Evolutionary conservation across 2,113 vertebrate species (phyloP).

Genomic region (Brachypteracias leptosomus): DNA sequence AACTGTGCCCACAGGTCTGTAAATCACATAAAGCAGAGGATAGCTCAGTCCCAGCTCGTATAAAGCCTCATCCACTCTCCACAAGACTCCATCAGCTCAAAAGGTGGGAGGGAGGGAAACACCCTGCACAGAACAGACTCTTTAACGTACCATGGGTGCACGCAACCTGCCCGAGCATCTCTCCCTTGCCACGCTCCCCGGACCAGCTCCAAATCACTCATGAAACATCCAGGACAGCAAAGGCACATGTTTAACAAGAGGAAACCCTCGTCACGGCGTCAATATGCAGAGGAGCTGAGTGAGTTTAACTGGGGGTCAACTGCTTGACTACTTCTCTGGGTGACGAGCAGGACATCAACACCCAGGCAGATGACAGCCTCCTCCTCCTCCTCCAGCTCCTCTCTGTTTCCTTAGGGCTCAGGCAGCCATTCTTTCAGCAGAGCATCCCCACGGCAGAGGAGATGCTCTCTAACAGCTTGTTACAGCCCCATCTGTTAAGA

Average conservation of each 20-base stretch:
- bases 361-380: conserved; percentile 30
- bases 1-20: not conserved
- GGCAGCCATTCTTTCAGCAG: not conserved
- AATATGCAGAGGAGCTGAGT: not conserved
- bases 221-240: fast-evolving
- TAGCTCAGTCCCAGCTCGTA: fast-evolving
- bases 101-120: not conserved
- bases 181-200: fast-evolving
- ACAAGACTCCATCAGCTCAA: not conserved
- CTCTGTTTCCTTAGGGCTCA: not conserved
- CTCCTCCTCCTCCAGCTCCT: conserved; percentile 14
- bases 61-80: not conserved
- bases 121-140: fast-evolving
- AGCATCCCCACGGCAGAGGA: conserved; percentile 1
- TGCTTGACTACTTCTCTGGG: not conserved
- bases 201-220: not conserved
- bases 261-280: fast-evolving
- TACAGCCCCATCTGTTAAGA: conserved; percentile 49
- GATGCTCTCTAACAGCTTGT: conserved; percentile 41
- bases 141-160: fast-evolving
- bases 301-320: not conserved
- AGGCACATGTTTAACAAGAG: not conserved
- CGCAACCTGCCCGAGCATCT: not conserved
- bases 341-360: conserved; percentile 14
- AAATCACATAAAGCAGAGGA: fast-evolving